Conservation (phyloP, 2,113 vertebrate genomes). For the Athene cunicularia region DNA sequence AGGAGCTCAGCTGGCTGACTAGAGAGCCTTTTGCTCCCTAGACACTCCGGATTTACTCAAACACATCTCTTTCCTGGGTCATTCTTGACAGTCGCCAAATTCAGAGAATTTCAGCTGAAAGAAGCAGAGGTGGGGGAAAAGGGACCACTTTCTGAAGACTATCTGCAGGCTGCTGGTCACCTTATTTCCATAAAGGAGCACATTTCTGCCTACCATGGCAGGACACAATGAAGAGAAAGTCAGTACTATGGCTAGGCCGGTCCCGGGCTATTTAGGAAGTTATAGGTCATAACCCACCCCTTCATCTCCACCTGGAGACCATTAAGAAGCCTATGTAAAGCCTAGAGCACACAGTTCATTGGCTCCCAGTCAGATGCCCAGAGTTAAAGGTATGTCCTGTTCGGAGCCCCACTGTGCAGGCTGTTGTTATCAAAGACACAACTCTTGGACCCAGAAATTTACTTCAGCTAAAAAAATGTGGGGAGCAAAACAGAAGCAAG, state of each 20-base stretch:
- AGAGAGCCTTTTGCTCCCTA: not conserved
- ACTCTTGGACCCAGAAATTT: not conserved
- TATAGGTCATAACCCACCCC: conserved; percentile 2
- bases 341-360: not conserved
- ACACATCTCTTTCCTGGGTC: not conserved
- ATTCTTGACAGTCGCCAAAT: not conserved
- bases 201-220: not conserved
- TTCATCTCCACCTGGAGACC: conserved; percentile 25
- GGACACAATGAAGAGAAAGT: not conserved
- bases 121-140: not conserved
- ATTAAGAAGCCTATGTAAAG: not conserved
- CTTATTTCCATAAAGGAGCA: not conserved
- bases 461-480: not conserved
- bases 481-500: not conserved
- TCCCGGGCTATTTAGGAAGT: not conserved
- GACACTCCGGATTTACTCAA: not conserved
- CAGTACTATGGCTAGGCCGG: not conserved
- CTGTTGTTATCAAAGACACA: not conserved
- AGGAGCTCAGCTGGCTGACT: not conserved
- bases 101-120: not conserved
- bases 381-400: not conserved
- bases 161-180: not conserved
- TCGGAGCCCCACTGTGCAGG: not conserved
- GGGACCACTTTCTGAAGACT: not conserved
- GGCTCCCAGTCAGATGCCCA: not conserved